Evolutionary conservation across 2,113 vertebrate species (phyloP), one percentile per base, ranked within the genome.

Genomic region (Heloderma charlesbogerti): DNA sequence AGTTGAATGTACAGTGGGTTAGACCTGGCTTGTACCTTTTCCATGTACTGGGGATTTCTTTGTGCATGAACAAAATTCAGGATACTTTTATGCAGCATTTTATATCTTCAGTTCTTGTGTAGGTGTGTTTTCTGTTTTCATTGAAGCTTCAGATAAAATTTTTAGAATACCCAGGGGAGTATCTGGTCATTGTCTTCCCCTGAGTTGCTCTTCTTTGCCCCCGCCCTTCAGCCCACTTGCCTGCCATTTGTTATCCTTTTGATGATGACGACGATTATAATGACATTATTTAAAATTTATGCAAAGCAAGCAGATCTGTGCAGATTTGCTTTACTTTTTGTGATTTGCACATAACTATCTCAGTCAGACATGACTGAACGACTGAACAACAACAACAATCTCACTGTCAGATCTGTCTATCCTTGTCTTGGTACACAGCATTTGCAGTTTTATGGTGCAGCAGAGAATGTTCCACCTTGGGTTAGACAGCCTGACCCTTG

Each of bases 341-440:
- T 4, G 0, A 5, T 0, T 0, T 31, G 27, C 43, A 13, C 9
- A 6, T 20, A 18, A 9, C 8, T 27, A 6, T 37, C n/a, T 43
- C 75, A n/a, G n/a, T n/a, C n/a, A n/a, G n/a, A n/a, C n/a, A n/a
- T n/a, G n/a, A n/a, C n/a, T n/a, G n/a, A n/a, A n/a, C n/a, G n/a
- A n/a, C n/a, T n/a, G n/a, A n/a, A n/a, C n/a, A n/a, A n/a, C n/a
- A n/a, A n/a, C n/a, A n/a, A n/a, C n/a, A n/a, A n/a, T n/a, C n/a
- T 74, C 18, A 4, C 31, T 13, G 22, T 1, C 10, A 15, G 5
- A 37, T 8, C 7, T 22, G 16, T 45, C 34, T 72, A 9, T 54
- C 29, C 29, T 51, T 86, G 43, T 1, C 8, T 31, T 3, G n/a
- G n/a, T 15, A 31, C 25, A 60, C 8, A 37, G 54, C 18, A 63